phyloP scores from a whole-genome alignment of 2,888 invertebrate genomes.

The Pemphredon lugubris region DNA sequence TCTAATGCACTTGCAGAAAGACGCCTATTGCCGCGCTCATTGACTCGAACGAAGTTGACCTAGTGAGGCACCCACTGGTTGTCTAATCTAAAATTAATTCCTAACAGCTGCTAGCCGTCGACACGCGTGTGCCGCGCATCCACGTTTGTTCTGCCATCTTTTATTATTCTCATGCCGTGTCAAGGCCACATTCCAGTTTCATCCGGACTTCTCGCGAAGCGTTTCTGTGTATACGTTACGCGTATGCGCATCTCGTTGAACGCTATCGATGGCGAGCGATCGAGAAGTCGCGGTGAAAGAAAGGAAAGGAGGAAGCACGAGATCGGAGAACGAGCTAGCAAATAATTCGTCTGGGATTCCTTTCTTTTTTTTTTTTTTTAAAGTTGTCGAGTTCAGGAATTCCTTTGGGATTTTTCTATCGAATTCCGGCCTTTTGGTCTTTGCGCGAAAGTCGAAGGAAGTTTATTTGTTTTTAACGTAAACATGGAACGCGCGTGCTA shows the following conservation, averaged over 20 bases:
- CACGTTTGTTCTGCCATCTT: constrained; percentile 50
- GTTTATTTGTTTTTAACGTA: too few relatives aligned
- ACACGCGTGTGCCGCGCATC: constrained; percentile 47
- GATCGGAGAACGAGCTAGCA: background rate
- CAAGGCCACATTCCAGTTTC: constrained; percentile 58
- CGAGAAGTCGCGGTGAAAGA: background rate
- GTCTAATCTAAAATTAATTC: constrained; percentile 80
- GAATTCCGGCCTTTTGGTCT: too few relatives aligned
- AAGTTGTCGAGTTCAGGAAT: background rate
- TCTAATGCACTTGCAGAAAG: constrained; percentile 36
- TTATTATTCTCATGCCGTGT: constrained; percentile 50
- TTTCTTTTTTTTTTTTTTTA: background rate
- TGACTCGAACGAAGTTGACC: constrained; percentile 72
- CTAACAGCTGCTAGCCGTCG: constrained; percentile 73
- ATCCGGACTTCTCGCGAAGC: constrained; percentile 26
- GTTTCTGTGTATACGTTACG: background rate
- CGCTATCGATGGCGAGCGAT: too few relatives aligned
- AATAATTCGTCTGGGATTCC: background rate
- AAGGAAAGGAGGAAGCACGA: constrained; percentile 28
- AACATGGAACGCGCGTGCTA: too few relatives aligned
- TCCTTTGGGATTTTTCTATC: too few relatives aligned
- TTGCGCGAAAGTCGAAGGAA: too few relatives aligned
- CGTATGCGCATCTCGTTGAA: too few relatives aligned
- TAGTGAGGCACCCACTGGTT: constrained; percentile 72
- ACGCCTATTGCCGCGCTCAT: constrained; percentile 59